phyloP scores from a whole-genome alignment of 2,797 vertebrate genomes.

The Sebastes itinus region DNA sequence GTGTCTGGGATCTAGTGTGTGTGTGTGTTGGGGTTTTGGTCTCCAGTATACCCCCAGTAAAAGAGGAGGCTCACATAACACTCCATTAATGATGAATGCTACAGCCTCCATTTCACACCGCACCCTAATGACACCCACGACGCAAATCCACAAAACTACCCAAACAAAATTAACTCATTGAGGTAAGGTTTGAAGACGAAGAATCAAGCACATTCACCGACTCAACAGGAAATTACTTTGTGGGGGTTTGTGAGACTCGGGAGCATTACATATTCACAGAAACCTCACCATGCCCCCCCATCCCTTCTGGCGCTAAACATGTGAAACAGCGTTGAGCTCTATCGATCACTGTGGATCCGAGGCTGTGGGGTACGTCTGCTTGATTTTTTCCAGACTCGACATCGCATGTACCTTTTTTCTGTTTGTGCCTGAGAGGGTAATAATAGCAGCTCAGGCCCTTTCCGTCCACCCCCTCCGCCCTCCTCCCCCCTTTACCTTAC shows the following conservation, averaged over 20 bases:
- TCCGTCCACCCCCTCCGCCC: conserved; percentile 22
- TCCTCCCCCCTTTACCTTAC: conserved; percentile 22
- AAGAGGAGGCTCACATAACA: conserved; percentile 45
- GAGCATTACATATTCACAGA: conserved; percentile 44
- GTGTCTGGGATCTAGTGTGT: not conserved
- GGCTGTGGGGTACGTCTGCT: conserved; percentile 70
- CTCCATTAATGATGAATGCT: conserved; percentile 57
- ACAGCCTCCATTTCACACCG: not conserved
- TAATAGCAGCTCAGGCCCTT: conserved; percentile 57
- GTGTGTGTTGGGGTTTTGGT: not conserved
- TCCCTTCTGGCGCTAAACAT: conserved; percentile 64
- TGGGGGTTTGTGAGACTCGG: not conserved
- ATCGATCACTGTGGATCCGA: conserved; percentile 76
- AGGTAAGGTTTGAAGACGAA: not conserved
- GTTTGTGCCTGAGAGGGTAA: conserved; percentile 62
- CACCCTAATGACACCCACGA: not conserved
- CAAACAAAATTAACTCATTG: conserved; percentile 1
- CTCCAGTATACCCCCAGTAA: conserved; percentile 11
- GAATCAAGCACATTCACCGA: not conserved
- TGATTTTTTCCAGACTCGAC: conserved; percentile 45
- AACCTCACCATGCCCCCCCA: conserved; percentile 20
- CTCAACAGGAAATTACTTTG: conserved; percentile 51
- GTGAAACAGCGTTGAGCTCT: conserved; percentile 64
- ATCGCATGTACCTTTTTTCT: conserved; percentile 31
- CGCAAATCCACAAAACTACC: not conserved